phyloP scores from a whole-genome alignment of 2,797 vertebrate species.

The Cichlasoma orientale region DNA sequence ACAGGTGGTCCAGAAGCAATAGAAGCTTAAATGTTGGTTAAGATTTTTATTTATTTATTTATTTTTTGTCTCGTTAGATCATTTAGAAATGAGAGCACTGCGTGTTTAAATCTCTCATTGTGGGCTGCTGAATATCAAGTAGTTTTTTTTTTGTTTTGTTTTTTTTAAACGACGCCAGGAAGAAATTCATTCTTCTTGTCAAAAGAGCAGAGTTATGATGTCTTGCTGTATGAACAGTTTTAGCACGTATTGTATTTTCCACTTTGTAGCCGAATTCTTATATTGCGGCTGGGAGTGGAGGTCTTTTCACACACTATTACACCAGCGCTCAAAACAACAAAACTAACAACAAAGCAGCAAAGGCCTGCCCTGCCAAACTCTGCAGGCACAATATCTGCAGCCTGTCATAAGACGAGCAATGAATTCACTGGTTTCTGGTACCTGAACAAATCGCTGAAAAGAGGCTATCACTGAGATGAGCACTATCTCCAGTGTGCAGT shows the following conservation, averaged over 20 bases:
- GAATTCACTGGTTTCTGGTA: slow-evolving; percentile 50
- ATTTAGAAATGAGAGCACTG: slow-evolving; percentile 9
- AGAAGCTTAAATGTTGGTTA: slow-evolving; percentile 9
- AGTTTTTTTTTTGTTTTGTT: neutral
- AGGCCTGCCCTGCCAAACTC: slow-evolving; percentile 41
- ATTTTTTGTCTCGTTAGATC: slow-evolving; percentile 18
- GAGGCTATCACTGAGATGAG: slow-evolving; percentile 52
- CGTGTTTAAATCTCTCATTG: slow-evolving; percentile 22
- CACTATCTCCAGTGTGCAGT: slow-evolving; percentile 63
- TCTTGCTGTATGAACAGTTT: slow-evolving; percentile 54
- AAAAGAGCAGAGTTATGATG: slow-evolving; percentile 26
- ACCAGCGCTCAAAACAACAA: slow-evolving; percentile 44
- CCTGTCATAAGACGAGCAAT: slow-evolving; percentile 52
- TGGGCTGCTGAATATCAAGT: slow-evolving; percentile 28
- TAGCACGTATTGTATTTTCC: slow-evolving; percentile 38
- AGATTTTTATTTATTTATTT: neutral
- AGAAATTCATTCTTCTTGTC: slow-evolving; percentile 14
- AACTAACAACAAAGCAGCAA: slow-evolving; percentile 57
- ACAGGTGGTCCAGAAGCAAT: slow-evolving; percentile 23
- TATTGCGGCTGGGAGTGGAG: slow-evolving; percentile 20
- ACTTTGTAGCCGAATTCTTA: slow-evolving; percentile 49
- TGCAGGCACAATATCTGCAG: slow-evolving; percentile 48
- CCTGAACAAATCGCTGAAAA: slow-evolving; percentile 67
- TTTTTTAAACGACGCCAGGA: slow-evolving; percentile 6
- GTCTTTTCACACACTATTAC: slow-evolving; percentile 35